Conservation (phyloP, 2,113 vertebrate species). For the Alosa alosa region DNA sequence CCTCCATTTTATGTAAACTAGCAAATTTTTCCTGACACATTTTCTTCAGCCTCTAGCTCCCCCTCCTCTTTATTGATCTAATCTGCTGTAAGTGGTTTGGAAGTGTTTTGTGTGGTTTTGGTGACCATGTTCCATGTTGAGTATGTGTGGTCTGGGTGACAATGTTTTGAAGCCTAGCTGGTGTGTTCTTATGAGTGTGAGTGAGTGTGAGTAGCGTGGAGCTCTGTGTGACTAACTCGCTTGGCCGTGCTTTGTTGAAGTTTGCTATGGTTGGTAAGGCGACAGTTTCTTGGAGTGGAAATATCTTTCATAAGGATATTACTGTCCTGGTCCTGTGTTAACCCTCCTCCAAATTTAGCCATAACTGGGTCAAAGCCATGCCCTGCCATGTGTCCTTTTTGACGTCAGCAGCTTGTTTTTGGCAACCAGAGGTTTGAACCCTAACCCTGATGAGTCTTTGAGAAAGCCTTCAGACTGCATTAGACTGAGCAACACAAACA, state of each 20-base stretch:
- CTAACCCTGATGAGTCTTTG: neutral
- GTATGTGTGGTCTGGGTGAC: slow-evolving; percentile 17
- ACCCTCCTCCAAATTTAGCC: slow-evolving; percentile 5
- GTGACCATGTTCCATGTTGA: neutral
- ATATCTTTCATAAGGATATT: slow-evolving; percentile 9
- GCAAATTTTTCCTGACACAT: neutral
- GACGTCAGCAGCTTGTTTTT: neutral
- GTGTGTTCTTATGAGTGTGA: neutral
- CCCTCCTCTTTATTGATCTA: neutral
- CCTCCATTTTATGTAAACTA: neutral
- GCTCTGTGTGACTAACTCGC: slow-evolving; percentile 2
- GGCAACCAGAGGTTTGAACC: slow-evolving; percentile 2
- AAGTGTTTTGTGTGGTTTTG: slow-evolving; percentile 3
- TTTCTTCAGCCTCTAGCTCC: neutral
- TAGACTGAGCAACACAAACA: slow-evolving; percentile 16
- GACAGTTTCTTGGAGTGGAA: neutral
- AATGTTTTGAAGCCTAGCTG: neutral
- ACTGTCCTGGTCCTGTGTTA: neutral
- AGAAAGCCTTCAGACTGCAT: neutral
- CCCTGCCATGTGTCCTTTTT: neutral
- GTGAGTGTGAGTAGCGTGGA: neutral
- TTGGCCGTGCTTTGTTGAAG: slow-evolving; percentile 9
- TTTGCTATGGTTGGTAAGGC: slow-evolving; percentile 13
- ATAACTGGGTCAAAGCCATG: neutral
- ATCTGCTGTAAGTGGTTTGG: slow-evolving; percentile 7